Percentiles rank a stretch among this genome's conserved stretches.
These are phyloP conservation scores for Reticulitermes lucifugus DNA, from an alignment of 2,888 invertebrate species.

Conservation along the genomic window DNA sequence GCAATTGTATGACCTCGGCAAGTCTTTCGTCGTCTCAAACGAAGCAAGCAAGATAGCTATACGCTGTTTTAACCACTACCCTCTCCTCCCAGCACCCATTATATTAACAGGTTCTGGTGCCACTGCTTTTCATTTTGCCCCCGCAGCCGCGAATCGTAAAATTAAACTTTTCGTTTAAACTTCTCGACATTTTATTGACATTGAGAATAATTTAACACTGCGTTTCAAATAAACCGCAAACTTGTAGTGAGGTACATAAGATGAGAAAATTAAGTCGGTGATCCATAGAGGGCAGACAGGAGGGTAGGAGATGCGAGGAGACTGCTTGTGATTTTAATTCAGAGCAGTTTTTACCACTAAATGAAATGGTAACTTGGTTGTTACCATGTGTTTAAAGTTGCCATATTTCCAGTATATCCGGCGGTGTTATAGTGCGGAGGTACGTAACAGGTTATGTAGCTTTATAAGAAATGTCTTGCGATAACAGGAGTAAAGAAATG, in stretches of 20 bases:
- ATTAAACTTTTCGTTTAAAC: constrained; percentile 13
- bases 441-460: too few relatives aligned
- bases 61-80: not conserved
- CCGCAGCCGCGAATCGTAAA: not conserved
- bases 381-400: too few relatives aligned
- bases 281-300: too few relatives aligned
- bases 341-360: too few relatives aligned
- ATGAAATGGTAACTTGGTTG: too few relatives aligned
- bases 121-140: not conserved
- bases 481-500: too few relatives aligned
- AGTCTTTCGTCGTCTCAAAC: not conserved
- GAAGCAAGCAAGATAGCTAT: not conserved
- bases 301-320: too few relatives aligned
- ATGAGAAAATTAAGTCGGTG: not conserved
- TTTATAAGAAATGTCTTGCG: too few relatives aligned
- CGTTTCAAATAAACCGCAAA: not conserved
- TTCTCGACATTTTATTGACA: constrained; percentile 15
- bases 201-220: not conserved
- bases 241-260: not conserved
- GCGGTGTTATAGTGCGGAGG: too few relatives aligned
- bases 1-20: constrained; percentile 13
- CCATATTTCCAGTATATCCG: too few relatives aligned
- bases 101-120: constrained; percentile 1
- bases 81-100: not conserved
- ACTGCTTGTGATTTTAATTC: too few relatives aligned